These are phyloP conservation scores for Chrysaora quinquecirrha DNA, from an alignment of 30 jellyfish, hydroid and myxozoan species.

Conservation along the genomic window DNA sequence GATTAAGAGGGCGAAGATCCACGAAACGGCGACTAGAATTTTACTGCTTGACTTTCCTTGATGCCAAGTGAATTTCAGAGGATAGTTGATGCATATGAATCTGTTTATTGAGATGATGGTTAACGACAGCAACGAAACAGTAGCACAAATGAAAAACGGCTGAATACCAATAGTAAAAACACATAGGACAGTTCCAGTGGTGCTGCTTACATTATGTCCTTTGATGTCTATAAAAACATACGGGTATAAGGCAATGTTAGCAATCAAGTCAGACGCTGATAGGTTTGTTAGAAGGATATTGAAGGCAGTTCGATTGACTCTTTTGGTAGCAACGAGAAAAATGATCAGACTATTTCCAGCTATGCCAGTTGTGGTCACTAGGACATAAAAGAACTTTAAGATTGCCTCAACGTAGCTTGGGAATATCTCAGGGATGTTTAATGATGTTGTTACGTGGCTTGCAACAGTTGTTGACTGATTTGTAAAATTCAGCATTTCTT, in stretches of 20 bases:
- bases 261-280: slow-evolving; percentile 42
- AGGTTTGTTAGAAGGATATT: slow-evolving; percentile 41
- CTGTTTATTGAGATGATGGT: slow-evolving; percentile 51
- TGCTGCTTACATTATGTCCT: slow-evolving; percentile 16
- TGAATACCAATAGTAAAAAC: slow-evolving; percentile 45
- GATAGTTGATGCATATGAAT: slow-evolving; percentile 52
- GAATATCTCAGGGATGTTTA: slow-evolving; percentile 1
- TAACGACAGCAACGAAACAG: slow-evolving; percentile 45
- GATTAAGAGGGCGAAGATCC: slow-evolving; percentile 21
- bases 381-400: slow-evolving; percentile 10
- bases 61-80: slow-evolving; percentile 51
- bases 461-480: not conserved
- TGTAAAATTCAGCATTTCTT: not conserved
- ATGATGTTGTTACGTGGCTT: not conserved
- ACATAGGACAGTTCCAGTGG: slow-evolving; percentile 23
- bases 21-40: slow-evolving; percentile 3
- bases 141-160: slow-evolving; percentile 29
- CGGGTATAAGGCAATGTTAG: slow-evolving; percentile 44
- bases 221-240: slow-evolving; percentile 46
- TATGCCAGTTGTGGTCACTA: slow-evolving; percentile 17
- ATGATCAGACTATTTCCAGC: slow-evolving; percentile 41
- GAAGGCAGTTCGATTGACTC: slow-evolving; percentile 51
- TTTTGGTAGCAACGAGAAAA: slow-evolving; percentile 7
- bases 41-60: slow-evolving; percentile 19
- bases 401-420: slow-evolving; percentile 15